Evolutionary conservation across 2,113 vertebrate genomes (phyloP).

Genomic region (Patagioenas fasciata): DNA sequence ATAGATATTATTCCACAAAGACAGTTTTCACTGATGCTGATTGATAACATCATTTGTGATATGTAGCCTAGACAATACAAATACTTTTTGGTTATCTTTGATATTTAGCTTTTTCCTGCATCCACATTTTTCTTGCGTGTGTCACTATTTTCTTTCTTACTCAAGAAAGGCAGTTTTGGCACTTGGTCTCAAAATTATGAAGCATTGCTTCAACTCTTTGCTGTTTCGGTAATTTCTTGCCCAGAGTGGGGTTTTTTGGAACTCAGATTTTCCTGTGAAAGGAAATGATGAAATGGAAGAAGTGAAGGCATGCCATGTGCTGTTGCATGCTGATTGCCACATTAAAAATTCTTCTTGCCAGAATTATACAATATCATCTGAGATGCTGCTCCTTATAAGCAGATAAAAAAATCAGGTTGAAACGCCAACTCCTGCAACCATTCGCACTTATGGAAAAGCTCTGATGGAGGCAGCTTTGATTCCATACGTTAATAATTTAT

Average conservation of each 20-base stretch:
- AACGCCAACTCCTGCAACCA: neutral
- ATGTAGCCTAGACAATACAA: neutral
- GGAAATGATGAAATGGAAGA: constrained; percentile 63
- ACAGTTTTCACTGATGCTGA: neutral
- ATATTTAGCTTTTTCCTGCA: neutral
- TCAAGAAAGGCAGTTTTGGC: neutral
- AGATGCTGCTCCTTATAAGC: neutral
- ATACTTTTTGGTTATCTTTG: neutral
- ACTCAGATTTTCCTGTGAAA: constrained; percentile 37
- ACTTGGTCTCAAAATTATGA: neutral
- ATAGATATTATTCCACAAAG: no score
- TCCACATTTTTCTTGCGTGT: neutral
- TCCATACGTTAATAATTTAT: neutral
- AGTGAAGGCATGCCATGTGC: neutral
- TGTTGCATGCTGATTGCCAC: constrained; percentile 9
- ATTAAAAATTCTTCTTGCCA: constrained; percentile 15
- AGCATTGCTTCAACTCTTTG: neutral
- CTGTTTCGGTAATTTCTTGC: constrained; percentile 38
- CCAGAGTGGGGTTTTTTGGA: constrained; percentile 21
- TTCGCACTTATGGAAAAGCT: neutral
- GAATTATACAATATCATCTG: neutral
- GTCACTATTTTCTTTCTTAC: neutral
- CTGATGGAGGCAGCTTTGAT: neutral
- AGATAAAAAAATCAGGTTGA: neutral
- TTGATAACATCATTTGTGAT: neutral